Conservation (phyloP, 2,888 invertebrate genomes). For the Tanytarsus gracilentus region DNA sequence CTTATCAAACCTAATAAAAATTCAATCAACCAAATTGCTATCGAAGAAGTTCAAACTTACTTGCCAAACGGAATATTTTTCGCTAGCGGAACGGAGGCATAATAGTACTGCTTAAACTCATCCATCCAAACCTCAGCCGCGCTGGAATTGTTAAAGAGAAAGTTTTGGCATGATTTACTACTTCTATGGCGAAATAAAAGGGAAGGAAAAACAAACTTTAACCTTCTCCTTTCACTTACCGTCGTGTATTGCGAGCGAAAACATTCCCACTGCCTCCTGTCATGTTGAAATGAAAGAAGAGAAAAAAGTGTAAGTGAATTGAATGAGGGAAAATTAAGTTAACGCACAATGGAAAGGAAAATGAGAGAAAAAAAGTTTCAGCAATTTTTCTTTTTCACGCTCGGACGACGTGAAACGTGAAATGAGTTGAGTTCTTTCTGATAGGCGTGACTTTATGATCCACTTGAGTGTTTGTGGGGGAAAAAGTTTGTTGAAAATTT, state of each 20-base stretch:
- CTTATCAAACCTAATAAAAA: too few relatives aligned
- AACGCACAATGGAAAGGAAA: too few relatives aligned
- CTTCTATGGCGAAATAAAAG: neutral
- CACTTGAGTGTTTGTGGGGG: too few relatives aligned
- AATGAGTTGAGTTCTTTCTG: too few relatives aligned
- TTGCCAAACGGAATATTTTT: constrained; percentile 83
- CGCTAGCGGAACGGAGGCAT: constrained; percentile 82
- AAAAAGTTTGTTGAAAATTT: neutral
- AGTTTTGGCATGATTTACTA: neutral
- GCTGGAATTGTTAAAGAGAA: too few relatives aligned
- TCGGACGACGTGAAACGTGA: neutral
- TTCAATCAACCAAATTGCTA: too few relatives aligned
- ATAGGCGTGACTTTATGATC: constrained; percentile 9
- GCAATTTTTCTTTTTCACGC: neutral
- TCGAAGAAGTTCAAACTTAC: constrained; percentile 52
- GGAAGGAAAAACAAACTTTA: neutral
- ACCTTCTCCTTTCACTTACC: too few relatives aligned
- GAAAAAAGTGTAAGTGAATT: neutral
- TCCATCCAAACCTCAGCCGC: constrained; percentile 99
- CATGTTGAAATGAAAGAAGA: neutral
- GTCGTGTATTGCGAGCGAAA: constrained; percentile 87
- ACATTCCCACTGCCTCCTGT: constrained; percentile 84
- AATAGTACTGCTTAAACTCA: constrained; percentile 93
- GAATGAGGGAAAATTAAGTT: neutral
- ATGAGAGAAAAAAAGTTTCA: too few relatives aligned